Conservation (phyloP, 37 sponge, comb jelly and placozoan species). For the Aphrocallistes beatrix region DNA sequence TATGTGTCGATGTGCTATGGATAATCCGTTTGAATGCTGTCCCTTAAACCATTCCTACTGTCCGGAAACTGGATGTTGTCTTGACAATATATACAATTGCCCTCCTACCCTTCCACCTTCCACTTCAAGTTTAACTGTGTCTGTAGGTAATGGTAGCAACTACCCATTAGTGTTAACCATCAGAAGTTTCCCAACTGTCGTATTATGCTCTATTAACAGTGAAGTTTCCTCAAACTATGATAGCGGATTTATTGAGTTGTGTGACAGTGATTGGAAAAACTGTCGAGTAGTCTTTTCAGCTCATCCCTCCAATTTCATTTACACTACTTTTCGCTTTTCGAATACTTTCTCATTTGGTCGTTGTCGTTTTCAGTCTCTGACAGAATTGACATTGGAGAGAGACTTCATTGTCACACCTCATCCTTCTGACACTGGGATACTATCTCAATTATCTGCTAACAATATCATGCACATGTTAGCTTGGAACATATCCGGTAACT, state of each 20-base stretch:
- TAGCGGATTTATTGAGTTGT: not conserved
- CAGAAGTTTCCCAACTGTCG: not conserved
- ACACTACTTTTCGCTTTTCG: no score
- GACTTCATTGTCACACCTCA: not conserved
- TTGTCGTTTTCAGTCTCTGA: no score
- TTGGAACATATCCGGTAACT: not conserved
- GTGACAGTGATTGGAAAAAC: not conserved
- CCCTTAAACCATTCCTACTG: not conserved
- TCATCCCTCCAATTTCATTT: no score
- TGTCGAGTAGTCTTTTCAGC: no score
- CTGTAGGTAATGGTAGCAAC: not conserved
- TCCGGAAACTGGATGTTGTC: not conserved
- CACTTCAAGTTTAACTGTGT: not conserved
- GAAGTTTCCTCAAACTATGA: not conserved
- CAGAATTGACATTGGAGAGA: no score
- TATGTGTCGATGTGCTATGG: not conserved
- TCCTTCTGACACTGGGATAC: not conserved
- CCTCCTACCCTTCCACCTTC: not conserved
- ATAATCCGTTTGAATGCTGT: not conserved
- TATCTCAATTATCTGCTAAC: not conserved
- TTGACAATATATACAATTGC: not conserved
- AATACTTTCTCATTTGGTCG: no score
- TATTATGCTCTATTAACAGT: not conserved
- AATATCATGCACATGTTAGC: not conserved
- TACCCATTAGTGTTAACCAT: not conserved